Evolutionary conservation across 2,888 invertebrate genomes (phyloP), one percentile per base, ranked within the genome.

Genomic region (Drosophila nr. perissopoda): DNA sequence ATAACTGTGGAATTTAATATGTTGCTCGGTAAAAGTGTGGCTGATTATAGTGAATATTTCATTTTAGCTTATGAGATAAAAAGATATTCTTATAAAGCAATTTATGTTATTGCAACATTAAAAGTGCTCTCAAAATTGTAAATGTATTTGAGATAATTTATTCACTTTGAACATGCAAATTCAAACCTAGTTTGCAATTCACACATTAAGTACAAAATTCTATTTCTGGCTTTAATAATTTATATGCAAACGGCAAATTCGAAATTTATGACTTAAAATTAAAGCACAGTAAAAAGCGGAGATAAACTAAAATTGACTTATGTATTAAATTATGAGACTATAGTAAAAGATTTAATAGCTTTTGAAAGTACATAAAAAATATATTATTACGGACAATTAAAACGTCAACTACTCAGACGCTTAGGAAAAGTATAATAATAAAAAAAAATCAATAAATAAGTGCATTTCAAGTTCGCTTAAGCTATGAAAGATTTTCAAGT

Each of bases 401-500:
- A 46, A 4, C 2, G 18, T 16, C 25, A 52, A 36, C 13, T 46
- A 16, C 16, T n/a, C 11, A 36, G 8, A 21, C 25, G 16, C 6
- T 33, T 21, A 11, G 16, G 21, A 53, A 21, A 11, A 27, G 38
- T n/a, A 54, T n/a, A 18, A 4, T 46, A 46, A 25, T 18, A 42
- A 21, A 4, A 21, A 31, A 27, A 48, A 56, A 60, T 53, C 49
- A 46, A 34, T 34, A 61, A 36, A 64, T 18, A 71, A 81, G 65
- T 51, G 81, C 59, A 78, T 81, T 72, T 57, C 49, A 81, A 36
- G 25, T 63, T 61, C 63, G 66, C 54, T 56, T 48, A 61, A 54
- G 73, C 65, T 63, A 42, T 52, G 18, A 40, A 34, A 58, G 49
- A 58, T 68, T 58, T 61, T 29, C 42, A 48, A 63, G 34, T 66